Base-by-base conservation (phyloP, 1,140 invertebrate species). In the Papilio dardanus region DNA sequence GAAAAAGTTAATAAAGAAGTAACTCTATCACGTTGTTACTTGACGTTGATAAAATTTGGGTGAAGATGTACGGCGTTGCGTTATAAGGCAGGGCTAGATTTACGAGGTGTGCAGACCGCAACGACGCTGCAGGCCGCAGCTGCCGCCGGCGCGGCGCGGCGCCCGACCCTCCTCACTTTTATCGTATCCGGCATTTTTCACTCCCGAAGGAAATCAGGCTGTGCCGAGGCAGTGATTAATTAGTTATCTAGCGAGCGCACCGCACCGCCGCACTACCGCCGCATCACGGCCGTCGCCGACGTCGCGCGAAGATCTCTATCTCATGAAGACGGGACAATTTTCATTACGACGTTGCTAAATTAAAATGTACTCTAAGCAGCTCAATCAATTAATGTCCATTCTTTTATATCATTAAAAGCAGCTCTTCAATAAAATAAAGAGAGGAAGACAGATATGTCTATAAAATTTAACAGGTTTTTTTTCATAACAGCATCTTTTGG, bases 191-290 rank as follows among this genome's bases (percentile, higher is more conserved):
- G 86, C 83, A 84, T 88, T 88, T 89, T 87, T 87, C 80, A 81
- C 78, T 83, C 80, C 81, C 81, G 71, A 76, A 83, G 83, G 81
- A 88, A 86, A 88, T 88, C 86, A 86, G 80, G 79, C 74, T 81
- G 75, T 80, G 74, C 80, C 74, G 78, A 83, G 82, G 77, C 85
- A 80, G 82, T 88, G 87, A 91, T 91, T 89, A 89, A 91, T 91
- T 91, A 88, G 85, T 73, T 83, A 86, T 83, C 80, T 83, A 81
- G 83, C 78, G 62, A 67, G 54, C 54, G 10, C 54, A 62, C 54
- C 76, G 68, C 74, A 74, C 37, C 74, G 19, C 71, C 73, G 74
- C 31, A 33, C 31, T n/a, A 33, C 31, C 31, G 7, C 77, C 62
- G 46, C 35, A n/a, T n/a, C n/a, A n/a, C n/a, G n/a, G 76, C 65